These are phyloP conservation scores for Apamea crenata DNA, from an alignment of 2,888 invertebrate species.

Conservation along the genomic window DNA sequence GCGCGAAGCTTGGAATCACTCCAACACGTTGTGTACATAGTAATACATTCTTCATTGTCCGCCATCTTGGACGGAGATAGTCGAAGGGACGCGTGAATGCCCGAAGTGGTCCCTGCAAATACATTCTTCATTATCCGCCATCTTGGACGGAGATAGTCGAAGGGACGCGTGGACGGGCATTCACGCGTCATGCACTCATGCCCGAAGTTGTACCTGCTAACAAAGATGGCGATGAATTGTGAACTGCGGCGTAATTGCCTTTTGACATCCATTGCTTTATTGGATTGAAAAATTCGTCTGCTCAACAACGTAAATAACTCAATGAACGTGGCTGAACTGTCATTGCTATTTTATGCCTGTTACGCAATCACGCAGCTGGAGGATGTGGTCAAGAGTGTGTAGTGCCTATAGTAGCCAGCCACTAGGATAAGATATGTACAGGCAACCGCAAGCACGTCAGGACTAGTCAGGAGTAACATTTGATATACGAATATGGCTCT, in stretches of 20 bases:
- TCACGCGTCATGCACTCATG: too few species aligned
- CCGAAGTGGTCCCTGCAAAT: background rate
- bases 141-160: conserved; percentile 27
- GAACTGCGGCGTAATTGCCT: background rate
- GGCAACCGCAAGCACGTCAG: background rate
- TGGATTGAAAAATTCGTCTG: background rate
- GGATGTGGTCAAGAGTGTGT: conserved; percentile 12
- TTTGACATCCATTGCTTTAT: background rate
- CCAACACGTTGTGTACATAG: conserved; percentile 63
- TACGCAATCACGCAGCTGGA: background rate
- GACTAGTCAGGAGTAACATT: background rate
- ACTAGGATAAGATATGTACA: background rate
- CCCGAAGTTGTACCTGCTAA: background rate
- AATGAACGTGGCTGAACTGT: background rate
- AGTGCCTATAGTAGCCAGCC: background rate
- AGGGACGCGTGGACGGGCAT: conserved; percentile 13
- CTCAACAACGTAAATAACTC: background rate
- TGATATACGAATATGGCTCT: background rate
- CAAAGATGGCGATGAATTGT: background rate
- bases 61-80: conserved; percentile 31
- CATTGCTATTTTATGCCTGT: background rate
- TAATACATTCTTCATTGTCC: conserved; percentile 20
- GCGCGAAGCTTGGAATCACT: conserved; percentile 40
- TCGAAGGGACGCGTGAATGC: conserved; percentile 23
- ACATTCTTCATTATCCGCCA: conserved; percentile 27